phyloP scores from a whole-genome alignment of 2,888 invertebrate species.

The Mesoligia furuncula region DNA sequence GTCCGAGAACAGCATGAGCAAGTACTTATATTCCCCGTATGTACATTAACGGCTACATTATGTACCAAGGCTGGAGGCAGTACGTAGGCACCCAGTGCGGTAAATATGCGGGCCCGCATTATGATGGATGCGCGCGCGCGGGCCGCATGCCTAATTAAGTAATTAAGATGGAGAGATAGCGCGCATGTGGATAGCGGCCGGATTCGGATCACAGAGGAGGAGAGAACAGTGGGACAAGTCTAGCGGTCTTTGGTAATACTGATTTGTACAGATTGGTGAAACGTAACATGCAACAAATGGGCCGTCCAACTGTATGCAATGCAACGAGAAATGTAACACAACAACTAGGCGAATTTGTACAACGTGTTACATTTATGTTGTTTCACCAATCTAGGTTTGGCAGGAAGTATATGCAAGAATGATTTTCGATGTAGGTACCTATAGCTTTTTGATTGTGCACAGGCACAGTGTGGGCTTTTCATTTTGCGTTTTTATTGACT shows the following conservation, averaged over 20 bases:
- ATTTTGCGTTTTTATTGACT: not conserved
- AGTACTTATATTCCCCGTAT: not conserved
- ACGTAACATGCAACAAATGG: not conserved
- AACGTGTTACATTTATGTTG: not conserved
- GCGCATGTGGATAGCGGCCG: conserved; percentile 42
- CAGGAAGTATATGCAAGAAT: not conserved
- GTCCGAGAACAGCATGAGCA: not conserved
- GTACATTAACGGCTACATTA: conserved; percentile 23
- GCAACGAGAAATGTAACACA: not conserved
- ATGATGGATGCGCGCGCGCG: conserved; percentile 65
- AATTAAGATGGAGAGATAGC: conserved; percentile 75
- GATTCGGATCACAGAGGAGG: conserved; percentile 3
- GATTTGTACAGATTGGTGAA: not conserved
- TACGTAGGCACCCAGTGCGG: not conserved
- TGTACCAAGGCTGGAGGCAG: conserved; percentile 6
- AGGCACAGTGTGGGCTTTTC: not conserved
- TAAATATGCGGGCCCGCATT: conserved; percentile 48
- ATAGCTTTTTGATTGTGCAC: not conserved
- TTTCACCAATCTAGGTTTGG: not conserved
- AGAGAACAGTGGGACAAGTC: conserved; percentile 22
- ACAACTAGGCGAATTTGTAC: not conserved
- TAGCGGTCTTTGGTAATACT: not conserved
- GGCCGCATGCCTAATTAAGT: conserved; percentile 74
- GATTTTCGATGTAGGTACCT: not conserved
- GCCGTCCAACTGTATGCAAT: not conserved